Conservation (phyloP, 2,797 vertebrate genomes). For the Ctenochaetus hawaiiensis region DNA sequence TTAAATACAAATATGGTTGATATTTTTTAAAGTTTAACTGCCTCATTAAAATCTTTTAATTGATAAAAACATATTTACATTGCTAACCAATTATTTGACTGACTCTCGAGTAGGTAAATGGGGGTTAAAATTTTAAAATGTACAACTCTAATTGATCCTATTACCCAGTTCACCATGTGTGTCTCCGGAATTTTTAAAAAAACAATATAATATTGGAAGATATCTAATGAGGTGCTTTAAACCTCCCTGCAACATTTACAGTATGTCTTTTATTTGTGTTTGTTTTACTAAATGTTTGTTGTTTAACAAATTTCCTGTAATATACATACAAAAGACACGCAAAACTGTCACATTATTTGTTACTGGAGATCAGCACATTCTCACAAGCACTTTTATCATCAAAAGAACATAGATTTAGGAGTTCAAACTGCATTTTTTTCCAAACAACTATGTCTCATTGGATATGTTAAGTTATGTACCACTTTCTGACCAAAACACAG, state of each 20-base stretch:
- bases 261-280: constrained; percentile 71
- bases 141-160: constrained; percentile 41
- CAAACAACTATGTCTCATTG: constrained; percentile 70
- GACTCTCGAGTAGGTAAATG: constrained; percentile 16
- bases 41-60: constrained; percentile 37
- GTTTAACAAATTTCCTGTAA: constrained; percentile 72
- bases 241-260: constrained; percentile 81
- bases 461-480: constrained; percentile 77
- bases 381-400: constrained; percentile 68
- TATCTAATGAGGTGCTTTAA: constrained; percentile 78
- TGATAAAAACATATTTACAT: constrained; percentile 34
- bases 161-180: constrained; percentile 50
- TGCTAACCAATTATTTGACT: constrained; percentile 18
- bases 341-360: constrained; percentile 68
- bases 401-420: constrained; percentile 63
- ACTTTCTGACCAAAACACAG: constrained; percentile 79
- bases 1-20: constrained; percentile 41
- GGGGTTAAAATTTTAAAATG: constrained; percentile 27
- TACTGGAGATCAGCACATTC: constrained; percentile 64
- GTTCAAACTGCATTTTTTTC: constrained; percentile 64
- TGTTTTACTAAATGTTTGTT: constrained; percentile 76
- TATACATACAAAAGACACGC: constrained; percentile 64
- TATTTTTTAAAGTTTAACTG: constrained; percentile 53
- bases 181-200: constrained; percentile 49
- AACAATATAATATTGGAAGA: constrained; percentile 64